Conservation (phyloP, 1,140 invertebrate species). For the Brachionus koreanus region DNA sequence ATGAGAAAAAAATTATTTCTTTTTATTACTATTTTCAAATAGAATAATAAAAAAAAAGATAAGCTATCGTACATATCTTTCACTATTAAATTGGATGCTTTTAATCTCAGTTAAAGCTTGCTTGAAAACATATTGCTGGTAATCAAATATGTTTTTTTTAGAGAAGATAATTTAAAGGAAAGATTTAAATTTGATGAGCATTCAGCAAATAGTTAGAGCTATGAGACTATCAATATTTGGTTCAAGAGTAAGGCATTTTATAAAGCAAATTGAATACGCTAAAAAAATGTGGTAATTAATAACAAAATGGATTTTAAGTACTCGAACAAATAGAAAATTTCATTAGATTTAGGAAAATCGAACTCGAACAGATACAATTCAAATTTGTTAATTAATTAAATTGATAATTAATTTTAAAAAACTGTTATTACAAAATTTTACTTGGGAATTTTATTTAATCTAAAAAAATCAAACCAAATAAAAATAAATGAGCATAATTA, state of each 20-base stretch:
- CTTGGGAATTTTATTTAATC: not conserved
- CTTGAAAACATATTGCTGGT: not conserved
- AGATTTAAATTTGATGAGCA: not conserved
- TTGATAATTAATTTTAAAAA: too few relatives aligned
- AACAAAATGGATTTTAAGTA: not conserved
- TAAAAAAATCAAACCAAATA: not conserved
- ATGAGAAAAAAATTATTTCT: not conserved
- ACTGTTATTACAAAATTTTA: too few relatives aligned
- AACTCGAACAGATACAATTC: not conserved
- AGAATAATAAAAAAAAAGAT: not conserved
- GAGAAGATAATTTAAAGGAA: not conserved
- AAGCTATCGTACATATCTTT: not conserved
- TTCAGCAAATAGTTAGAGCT: not conserved
- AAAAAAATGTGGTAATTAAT: not conserved
- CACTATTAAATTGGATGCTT: not conserved
- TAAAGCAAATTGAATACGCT: not conserved
- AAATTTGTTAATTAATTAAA: not conserved
- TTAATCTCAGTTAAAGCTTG: not conserved
- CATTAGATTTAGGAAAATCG: not conserved
- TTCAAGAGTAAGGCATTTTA: not conserved
- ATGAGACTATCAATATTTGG: not conserved
- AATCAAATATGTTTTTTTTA: constrained; percentile 5
- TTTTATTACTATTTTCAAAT: not conserved
- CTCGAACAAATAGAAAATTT: not conserved
- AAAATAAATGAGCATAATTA: not conserved